These are phyloP conservation scores for Diabrotica undecimpunctata DNA, from an alignment of 1,140 invertebrate genomes.

Conservation along the genomic window DNA sequence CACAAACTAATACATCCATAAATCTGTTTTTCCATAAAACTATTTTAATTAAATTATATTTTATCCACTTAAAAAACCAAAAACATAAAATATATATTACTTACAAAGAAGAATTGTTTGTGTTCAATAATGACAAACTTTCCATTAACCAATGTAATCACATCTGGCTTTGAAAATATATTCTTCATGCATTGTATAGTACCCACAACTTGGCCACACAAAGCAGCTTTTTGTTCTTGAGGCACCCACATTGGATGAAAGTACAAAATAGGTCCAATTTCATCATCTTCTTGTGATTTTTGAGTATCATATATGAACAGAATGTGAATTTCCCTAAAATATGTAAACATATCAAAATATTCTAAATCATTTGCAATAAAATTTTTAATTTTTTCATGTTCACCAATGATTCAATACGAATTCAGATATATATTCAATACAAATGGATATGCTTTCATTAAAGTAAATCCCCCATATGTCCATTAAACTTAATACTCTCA, in stretches of 20 bases:
- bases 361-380: neutral
- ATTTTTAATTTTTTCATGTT: too few relatives aligned
- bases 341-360: neutral
- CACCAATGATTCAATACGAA: too few relatives aligned
- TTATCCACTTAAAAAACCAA: too few relatives aligned
- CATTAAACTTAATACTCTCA: too few relatives aligned
- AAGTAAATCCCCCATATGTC: too few relatives aligned
- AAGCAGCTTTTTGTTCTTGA: slow-evolving; percentile 70
- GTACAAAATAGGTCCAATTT: slow-evolving; percentile 80
- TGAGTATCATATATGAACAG: slow-evolving; percentile 83
- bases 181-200: slow-evolving; percentile 71
- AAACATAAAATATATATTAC: slow-evolving; percentile 24
- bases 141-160: slow-evolving; percentile 75
- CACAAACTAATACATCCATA: too few relatives aligned
- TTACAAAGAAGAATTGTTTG: slow-evolving; percentile 73
- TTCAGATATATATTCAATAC: too few relatives aligned
- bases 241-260: slow-evolving; percentile 85
- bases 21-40: too few relatives aligned
- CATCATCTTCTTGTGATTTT: slow-evolving; percentile 77
- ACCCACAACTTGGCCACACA: slow-evolving; percentile 80
- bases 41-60: too few relatives aligned
- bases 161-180: slow-evolving; percentile 67
- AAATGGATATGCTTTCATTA: too few relatives aligned
- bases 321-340: slow-evolving; percentile 78
- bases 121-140: slow-evolving; percentile 79